A percentile compares a stretch with the other conserved stretches of the same genome.
These are phyloP conservation scores for Terrapene triunguis DNA, from an alignment of 2,113 vertebrate species.

Conservation along the genomic window DNA sequence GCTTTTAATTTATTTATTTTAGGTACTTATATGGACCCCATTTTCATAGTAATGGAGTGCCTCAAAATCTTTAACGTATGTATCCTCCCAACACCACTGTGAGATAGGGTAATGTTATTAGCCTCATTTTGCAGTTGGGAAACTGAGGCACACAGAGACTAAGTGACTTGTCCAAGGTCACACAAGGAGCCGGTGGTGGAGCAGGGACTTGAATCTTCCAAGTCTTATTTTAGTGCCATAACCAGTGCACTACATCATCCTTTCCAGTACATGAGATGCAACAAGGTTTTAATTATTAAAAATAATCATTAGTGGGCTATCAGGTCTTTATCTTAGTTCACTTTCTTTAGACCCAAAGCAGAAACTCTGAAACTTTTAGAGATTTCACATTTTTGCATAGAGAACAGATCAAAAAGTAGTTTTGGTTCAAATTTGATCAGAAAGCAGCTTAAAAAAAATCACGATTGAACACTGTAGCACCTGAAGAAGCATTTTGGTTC, in stretches of 20 bases:
- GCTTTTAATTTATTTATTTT: background rate
- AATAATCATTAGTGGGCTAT: background rate
- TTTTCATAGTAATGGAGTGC: background rate
- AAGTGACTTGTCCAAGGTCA: background rate
- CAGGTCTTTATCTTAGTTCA: background rate
- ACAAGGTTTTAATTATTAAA: background rate
- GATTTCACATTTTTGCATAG: background rate
- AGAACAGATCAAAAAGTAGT: background rate
- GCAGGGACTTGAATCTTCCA: background rate
- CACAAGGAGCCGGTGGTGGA: accelerated
- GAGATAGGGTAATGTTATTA: background rate
- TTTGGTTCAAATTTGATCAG: background rate
- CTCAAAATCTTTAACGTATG: background rate
- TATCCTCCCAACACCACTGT: accelerated
- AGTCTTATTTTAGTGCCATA: background rate
- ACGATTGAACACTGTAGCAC: background rate
- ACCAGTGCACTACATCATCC: background rate
- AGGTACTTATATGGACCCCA: background rate
- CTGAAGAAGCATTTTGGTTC: background rate
- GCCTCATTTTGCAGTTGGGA: background rate
- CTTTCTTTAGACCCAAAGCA: background rate
- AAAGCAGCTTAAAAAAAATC: background rate
- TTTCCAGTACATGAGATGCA: background rate
- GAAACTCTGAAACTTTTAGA: background rate
- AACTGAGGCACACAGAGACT: background rate